These are phyloP conservation scores for Ammodytes dubius DNA, from an alignment of 2,113 vertebrate species.

Conservation along the genomic window DNA sequence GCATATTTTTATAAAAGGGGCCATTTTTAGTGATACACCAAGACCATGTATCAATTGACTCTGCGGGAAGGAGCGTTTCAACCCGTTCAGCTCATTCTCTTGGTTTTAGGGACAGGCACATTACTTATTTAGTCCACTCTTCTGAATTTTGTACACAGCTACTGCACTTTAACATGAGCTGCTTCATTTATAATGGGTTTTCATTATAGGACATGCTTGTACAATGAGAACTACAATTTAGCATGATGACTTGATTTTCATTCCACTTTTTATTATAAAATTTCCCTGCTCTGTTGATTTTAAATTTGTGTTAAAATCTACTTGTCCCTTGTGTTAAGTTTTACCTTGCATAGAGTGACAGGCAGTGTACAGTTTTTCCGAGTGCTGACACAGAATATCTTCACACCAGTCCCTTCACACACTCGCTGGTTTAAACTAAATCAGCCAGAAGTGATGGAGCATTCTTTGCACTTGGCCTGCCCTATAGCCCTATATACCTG, in stretches of 20 bases:
- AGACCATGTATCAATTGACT: background rate
- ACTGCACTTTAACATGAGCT: too few relatives aligned
- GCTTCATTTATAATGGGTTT: too few relatives aligned
- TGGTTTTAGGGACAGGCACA: background rate
- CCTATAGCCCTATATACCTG: constrained; percentile 50
- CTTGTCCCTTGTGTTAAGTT: background rate
- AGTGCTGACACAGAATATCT: constrained; percentile 29
- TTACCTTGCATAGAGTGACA: background rate
- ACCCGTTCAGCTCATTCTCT: background rate
- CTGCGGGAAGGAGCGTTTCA: background rate
- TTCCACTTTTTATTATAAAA: background rate
- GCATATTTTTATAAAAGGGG: background rate
- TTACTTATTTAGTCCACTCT: background rate
- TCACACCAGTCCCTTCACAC: constrained; percentile 23
- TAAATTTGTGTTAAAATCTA: background rate
- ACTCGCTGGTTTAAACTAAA: constrained; percentile 15
- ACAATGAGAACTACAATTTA: too few relatives aligned
- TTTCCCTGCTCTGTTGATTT: background rate
- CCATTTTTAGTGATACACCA: background rate
- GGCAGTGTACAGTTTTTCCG: background rate
- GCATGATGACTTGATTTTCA: too few relatives aligned
- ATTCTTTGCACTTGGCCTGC: constrained; percentile 38
- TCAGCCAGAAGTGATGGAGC: constrained; percentile 45
- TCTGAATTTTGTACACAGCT: too few relatives aligned
- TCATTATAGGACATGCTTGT: too few relatives aligned